phyloP scores from a whole-genome alignment of 2,797 vertebrate species.

The Sebastes diploproa region DNA sequence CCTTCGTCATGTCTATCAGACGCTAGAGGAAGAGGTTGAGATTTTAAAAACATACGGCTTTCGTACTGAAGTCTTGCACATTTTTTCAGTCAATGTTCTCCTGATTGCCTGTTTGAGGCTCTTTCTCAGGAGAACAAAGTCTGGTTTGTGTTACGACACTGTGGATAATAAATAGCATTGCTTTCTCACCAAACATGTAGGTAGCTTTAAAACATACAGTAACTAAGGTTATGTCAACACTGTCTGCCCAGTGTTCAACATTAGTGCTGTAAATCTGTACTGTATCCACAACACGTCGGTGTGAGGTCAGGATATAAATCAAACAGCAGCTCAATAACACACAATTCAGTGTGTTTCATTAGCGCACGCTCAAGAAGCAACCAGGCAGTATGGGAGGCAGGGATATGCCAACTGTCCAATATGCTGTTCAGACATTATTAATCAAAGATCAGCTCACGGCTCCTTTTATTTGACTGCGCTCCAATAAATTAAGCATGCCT shows the following conservation, averaged over 20 bases:
- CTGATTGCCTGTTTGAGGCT: background rate
- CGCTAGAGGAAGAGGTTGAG: background rate
- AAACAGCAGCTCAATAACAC: slow-evolving; percentile 6
- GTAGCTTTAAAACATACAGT: background rate
- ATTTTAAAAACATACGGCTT: background rate
- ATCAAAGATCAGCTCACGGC: slow-evolving; percentile 41
- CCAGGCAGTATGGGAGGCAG: background rate
- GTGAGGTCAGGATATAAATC: slow-evolving; percentile 34
- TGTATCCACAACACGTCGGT: background rate
- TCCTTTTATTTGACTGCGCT: slow-evolving; percentile 30
- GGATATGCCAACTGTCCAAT: slow-evolving; percentile 11
- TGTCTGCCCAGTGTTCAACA: background rate
- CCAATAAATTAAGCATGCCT: slow-evolving; percentile 35
- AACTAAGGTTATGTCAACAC: slow-evolving; percentile 6
- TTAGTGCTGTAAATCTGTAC: slow-evolving; percentile 29
- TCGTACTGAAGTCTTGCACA: background rate
- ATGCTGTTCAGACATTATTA: slow-evolving; percentile 16
- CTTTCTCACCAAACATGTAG: slow-evolving; percentile 21
- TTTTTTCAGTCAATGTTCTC: background rate
- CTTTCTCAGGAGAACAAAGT: background rate
- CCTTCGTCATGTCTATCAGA: slow-evolving; percentile 7
- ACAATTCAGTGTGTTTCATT: slow-evolving; percentile 27
- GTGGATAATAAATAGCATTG: background rate
- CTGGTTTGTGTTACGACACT: background rate
- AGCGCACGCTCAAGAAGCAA: background rate